Percentiles rank a stretch among this genome's conserved stretches.
These are phyloP conservation scores for Naja naja DNA, from an alignment of 2,113 vertebrate genomes.

Conservation along the genomic window DNA sequence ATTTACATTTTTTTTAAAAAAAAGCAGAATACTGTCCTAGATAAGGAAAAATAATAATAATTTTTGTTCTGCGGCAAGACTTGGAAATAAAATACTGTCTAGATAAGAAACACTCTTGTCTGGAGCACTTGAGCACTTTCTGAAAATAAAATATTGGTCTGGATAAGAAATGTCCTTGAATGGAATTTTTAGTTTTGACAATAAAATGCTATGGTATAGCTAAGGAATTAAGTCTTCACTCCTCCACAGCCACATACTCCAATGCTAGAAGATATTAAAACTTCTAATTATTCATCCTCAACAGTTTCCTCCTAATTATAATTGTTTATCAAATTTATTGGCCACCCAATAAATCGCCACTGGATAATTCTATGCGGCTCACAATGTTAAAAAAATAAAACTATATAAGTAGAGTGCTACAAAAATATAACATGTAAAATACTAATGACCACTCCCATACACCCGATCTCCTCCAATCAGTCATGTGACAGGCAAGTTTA, in stretches of 20 bases:
- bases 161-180: neutral
- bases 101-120: neutral
- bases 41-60: neutral
- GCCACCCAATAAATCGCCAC: neutral
- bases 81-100: neutral
- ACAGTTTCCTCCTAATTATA: neutral
- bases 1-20: neutral
- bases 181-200: neutral
- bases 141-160: neutral
- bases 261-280: neutral
- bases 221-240: neutral
- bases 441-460: neutral
- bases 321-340: neutral
- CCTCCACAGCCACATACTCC: neutral
- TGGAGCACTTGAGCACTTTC: neutral
- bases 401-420: neutral
- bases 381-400: neutral
- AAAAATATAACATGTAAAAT: neutral
- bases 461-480: neutral
- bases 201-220: neutral
- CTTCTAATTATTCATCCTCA: neutral
- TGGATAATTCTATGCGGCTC: neutral
- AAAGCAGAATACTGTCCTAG: neutral
- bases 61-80: neutral
- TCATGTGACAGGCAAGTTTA: neutral